phyloP scores from a whole-genome alignment of 2,113 vertebrate species.

The Myotis yumanensis region DNA sequence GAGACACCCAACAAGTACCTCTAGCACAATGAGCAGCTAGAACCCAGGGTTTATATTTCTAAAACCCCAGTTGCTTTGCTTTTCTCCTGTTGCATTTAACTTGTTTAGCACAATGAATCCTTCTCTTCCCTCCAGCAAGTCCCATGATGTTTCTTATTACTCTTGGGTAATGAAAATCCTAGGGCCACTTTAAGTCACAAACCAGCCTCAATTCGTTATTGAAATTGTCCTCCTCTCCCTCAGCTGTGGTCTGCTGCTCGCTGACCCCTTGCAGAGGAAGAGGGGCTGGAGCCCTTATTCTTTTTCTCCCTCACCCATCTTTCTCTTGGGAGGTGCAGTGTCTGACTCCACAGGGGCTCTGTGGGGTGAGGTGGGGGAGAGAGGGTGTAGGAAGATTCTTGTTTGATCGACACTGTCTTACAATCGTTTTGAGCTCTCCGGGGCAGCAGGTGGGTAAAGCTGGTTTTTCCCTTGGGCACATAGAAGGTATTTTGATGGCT shows the following conservation, averaged over 20 bases:
- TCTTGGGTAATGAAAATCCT: background rate
- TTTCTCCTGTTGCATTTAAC: background rate
- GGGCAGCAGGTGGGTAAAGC: background rate
- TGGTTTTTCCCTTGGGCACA: background rate
- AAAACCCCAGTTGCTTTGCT: background rate
- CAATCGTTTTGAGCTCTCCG: background rate
- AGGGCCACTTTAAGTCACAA: background rate
- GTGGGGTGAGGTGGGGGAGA: background rate
- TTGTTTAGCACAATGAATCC: background rate
- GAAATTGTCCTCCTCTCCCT: background rate
- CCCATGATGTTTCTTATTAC: background rate
- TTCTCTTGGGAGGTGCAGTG: no score
- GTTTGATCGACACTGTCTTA: background rate
- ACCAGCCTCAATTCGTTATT: background rate
- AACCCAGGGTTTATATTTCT: background rate
- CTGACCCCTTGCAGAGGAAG: background rate
- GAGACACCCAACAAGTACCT: background rate
- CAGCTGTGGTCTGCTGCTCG: background rate
- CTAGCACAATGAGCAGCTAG: no score
- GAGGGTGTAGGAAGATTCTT: background rate
- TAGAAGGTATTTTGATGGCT: background rate
- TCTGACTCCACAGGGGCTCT: background rate
- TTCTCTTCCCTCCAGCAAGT: background rate
- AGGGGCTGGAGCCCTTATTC: no score
- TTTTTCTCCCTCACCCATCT: background rate